A percentile compares a stretch with the other conserved stretches of the same genome.
These are phyloP conservation scores for Drosophila yooni DNA, from an alignment of 2,888 invertebrate species.

Conservation along the genomic window DNA sequence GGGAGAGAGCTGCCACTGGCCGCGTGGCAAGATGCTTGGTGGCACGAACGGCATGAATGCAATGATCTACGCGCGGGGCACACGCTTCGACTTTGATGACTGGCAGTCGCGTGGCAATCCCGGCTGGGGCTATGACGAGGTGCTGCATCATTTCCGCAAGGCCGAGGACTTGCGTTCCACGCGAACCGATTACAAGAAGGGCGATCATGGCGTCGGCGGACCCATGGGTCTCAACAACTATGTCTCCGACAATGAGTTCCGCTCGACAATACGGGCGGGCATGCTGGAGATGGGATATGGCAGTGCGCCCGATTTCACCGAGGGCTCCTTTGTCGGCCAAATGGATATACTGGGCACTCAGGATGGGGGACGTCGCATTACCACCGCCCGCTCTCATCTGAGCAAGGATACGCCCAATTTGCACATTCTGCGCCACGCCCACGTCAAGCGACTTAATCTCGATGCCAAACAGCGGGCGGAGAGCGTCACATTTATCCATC, in stretches of 20 bases:
- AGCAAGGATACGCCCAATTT: slow-evolving; percentile 87
- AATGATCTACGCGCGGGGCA: slow-evolving; percentile 89
- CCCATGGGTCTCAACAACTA: slow-evolving; percentile 86
- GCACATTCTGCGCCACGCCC: slow-evolving; percentile 87
- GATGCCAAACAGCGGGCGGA: slow-evolving; percentile 85
- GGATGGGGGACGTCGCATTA: slow-evolving; percentile 91
- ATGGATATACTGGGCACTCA: slow-evolving; percentile 95
- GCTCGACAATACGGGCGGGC: slow-evolving; percentile 91
- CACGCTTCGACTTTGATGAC: slow-evolving; percentile 88
- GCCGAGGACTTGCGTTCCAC: slow-evolving; percentile 89
- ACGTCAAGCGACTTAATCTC: slow-evolving; percentile 87
- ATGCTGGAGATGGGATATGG: slow-evolving; percentile 92
- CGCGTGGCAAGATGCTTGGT: slow-evolving; percentile 88
- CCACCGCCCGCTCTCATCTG: slow-evolving; percentile 91
- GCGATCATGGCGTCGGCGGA: slow-evolving; percentile 88
- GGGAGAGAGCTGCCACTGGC: slow-evolving; percentile 86
- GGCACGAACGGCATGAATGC: slow-evolving; percentile 89
- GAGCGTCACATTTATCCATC: slow-evolving; percentile 85
- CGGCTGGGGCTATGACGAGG: slow-evolving; percentile 91
- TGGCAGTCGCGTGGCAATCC: slow-evolving; percentile 88
- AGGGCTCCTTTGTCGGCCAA: slow-evolving; percentile 93
- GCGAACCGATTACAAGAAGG: slow-evolving; percentile 64
- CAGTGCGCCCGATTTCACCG: slow-evolving; percentile 91
- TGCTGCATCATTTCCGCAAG: slow-evolving; percentile 93
- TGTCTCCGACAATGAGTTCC: slow-evolving; percentile 91